phyloP scores from a whole-genome alignment of 1,140 invertebrate genomes.

The Brevipalpus yothersi region DNA sequence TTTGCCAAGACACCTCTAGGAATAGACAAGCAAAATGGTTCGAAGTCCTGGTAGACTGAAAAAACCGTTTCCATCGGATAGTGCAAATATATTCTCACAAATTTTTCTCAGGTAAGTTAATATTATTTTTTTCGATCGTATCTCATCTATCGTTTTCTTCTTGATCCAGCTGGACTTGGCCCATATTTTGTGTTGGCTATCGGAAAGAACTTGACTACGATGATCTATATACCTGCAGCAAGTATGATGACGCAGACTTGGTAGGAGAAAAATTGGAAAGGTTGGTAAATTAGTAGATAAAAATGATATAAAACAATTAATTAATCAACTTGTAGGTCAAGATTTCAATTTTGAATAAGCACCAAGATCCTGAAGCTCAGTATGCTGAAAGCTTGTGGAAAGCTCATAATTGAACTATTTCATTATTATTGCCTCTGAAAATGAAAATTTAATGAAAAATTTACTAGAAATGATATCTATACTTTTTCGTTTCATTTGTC shows the following conservation, averaged over 20 bases:
- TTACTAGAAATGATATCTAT: no score
- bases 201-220: not conserved
- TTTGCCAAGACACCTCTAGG: no score
- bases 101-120: conserved; percentile 3
- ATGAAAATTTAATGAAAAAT: no score
- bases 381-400: no score
- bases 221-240: not conserved
- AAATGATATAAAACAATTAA: no score
- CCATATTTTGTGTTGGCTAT: not conserved
- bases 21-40: no score
- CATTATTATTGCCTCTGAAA: no score
- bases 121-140: not conserved
- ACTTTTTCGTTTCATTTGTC: not conserved
- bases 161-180: not conserved
- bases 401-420: no score
- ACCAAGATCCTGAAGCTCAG: no score
- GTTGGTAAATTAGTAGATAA: not conserved
- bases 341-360: no score
- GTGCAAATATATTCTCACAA: conserved; percentile 1
- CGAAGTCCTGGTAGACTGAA: not conserved
- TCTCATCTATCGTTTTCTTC: not conserved
- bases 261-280: not conserved
- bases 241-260: not conserved
- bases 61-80: conserved; percentile 5
- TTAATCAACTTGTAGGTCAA: no score